A percentile compares a stretch with the other conserved stretches of the same genome.
Conservation (phyloP, 2,888 invertebrate species). For the Dicyrtoma fusca region DNA sequence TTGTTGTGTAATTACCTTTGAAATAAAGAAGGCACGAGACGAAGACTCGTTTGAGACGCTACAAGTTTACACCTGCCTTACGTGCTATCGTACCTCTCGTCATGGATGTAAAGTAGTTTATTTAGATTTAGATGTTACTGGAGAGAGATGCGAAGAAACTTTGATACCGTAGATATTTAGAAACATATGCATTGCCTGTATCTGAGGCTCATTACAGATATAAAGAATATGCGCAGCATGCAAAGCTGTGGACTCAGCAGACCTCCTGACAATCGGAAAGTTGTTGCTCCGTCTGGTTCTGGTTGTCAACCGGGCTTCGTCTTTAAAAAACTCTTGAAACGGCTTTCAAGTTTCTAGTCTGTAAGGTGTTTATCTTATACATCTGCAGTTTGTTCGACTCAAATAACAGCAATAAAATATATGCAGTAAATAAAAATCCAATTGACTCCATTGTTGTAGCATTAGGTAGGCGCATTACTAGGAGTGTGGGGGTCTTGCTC, state of each 20-base stretch:
- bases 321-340: neutral
- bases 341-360: neutral
- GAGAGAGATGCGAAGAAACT: no score
- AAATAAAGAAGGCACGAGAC: no score
- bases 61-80: slow-evolving; percentile 27
- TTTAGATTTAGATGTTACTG: slow-evolving; percentile 3
- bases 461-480: no score
- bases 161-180: no score
- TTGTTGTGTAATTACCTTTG: no score
- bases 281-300: slow-evolving; percentile 9
- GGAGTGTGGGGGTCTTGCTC: no score
- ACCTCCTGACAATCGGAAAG: slow-evolving; percentile 11
- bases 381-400: slow-evolving; percentile 12
- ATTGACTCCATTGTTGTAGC: neutral
- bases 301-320: slow-evolving; percentile 19
- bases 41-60: slow-evolving; percentile 1
- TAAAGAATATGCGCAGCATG: slow-evolving; percentile 17
- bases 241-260: neutral
- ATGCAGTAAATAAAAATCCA: slow-evolving; percentile 5
- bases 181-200: no score
- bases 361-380: neutral
- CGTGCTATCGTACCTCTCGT: neutral
- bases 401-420: slow-evolving; percentile 15
- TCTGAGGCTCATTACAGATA: neutral
- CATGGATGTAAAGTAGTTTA: no score